These are phyloP conservation scores for Pilophorus perplexus DNA, from an alignment of 2,888 invertebrate genomes.

Conservation along the genomic window DNA sequence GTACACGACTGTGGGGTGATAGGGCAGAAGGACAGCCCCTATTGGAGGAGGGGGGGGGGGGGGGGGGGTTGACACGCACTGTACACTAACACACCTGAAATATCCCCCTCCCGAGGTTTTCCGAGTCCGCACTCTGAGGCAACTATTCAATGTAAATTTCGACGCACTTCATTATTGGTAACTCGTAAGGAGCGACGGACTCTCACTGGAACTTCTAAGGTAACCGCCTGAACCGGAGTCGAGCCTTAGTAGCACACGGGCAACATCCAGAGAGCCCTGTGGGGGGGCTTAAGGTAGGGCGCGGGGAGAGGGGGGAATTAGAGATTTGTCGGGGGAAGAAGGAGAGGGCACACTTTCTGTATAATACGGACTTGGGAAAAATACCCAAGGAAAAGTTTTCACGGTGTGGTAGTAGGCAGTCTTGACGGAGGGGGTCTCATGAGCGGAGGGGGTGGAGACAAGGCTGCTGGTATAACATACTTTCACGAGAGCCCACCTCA, in stretches of 20 bases:
- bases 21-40: neutral
- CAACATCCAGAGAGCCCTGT: neutral
- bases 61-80: constrained; percentile 3
- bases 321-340: neutral
- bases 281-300: neutral
- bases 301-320: neutral
- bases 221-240: constrained; percentile 16
- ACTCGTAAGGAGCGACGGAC: constrained; percentile 15
- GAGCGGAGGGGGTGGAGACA: constrained; percentile 5
- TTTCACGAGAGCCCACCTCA: constrained; percentile 33
- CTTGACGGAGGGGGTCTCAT: neutral
- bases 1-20: constrained; percentile 6
- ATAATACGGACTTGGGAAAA: constrained; percentile 13
- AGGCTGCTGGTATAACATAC: constrained; percentile 34
- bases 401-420: neutral
- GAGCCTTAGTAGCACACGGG: constrained; percentile 11
- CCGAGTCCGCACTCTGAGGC: neutral
- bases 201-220: constrained; percentile 5
- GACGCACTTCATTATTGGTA: neutral
- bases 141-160: constrained; percentile 12
- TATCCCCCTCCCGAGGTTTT: constrained; percentile 5
- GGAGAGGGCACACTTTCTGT: constrained; percentile 21
- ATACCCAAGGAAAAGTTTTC: constrained; percentile 30
- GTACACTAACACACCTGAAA: constrained; percentile 8
- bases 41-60: neutral